Conservation (phyloP, 2,888 invertebrate genomes). For the Eupsilia transversa region DNA sequence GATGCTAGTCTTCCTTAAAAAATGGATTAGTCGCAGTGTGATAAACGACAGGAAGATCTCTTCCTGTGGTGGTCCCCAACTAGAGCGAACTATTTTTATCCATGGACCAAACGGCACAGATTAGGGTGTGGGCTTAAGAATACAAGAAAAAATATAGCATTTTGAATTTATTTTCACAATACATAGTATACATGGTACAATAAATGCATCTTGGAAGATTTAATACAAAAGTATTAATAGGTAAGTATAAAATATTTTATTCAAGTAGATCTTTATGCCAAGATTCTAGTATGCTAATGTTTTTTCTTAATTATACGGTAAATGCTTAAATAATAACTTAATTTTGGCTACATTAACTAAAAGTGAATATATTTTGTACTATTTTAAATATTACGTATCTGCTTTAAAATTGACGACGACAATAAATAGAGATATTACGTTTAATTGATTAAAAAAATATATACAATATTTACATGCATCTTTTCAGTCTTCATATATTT, state of each 20-base stretch:
- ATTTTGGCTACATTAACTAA: slow-evolving; percentile 64
- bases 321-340: slow-evolving; percentile 64
- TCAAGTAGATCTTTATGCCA: slow-evolving; percentile 54
- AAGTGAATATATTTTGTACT: slow-evolving; percentile 79
- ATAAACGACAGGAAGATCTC: slow-evolving; percentile 27
- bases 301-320: slow-evolving; percentile 58
- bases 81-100: slow-evolving; percentile 26
- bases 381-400: slow-evolving; percentile 73
- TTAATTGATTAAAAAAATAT: slow-evolving; percentile 58
- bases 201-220: slow-evolving; percentile 85
- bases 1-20: slow-evolving; percentile 8
- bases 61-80: slow-evolving; percentile 18
- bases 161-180: slow-evolving; percentile 69
- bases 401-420: slow-evolving; percentile 57
- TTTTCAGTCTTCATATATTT: slow-evolving; percentile 67
- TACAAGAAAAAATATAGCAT: slow-evolving; percentile 32
- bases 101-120: not conserved
- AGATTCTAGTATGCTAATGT: slow-evolving; percentile 61
- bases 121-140: slow-evolving; percentile 1
- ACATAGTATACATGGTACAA: slow-evolving; percentile 74
- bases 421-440: slow-evolving; percentile 67
- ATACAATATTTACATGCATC: slow-evolving; percentile 69
- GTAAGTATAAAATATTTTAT: slow-evolving; percentile 65
- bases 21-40: slow-evolving; percentile 11
- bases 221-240: slow-evolving; percentile 78